These are phyloP conservation scores for Rhincodon typus DNA, from an alignment of 2,797 vertebrate species.

Conservation along the genomic window DNA sequence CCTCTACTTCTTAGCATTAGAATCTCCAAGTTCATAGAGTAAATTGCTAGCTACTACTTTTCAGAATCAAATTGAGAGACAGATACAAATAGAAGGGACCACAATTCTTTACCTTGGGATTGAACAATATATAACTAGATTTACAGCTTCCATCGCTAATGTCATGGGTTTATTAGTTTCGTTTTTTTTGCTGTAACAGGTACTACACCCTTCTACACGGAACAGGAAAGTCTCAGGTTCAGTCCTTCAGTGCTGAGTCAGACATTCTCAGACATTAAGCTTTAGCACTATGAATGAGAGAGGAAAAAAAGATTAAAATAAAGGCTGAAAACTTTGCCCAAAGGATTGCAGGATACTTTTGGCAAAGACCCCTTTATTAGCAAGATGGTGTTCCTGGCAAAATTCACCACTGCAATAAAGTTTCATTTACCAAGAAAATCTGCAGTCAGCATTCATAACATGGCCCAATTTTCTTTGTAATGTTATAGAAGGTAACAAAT, in stretches of 20 bases:
- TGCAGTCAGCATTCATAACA: not conserved
- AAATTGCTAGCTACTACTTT: not conserved
- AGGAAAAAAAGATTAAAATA: not conserved
- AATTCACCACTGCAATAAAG: not conserved
- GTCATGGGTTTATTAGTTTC: not conserved
- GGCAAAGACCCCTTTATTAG: not conserved
- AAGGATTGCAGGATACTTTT: not conserved
- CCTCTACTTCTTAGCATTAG: not conserved
- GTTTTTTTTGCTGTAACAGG: not conserved
- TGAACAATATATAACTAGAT: not conserved
- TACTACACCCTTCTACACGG: not conserved
- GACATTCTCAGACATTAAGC: not conserved
- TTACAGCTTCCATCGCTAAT: not conserved
- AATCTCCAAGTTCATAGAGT: not conserved
- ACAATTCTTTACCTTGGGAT: not conserved
- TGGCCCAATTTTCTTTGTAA: not conserved
- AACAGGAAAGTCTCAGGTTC: not conserved
- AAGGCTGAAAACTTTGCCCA: not conserved
- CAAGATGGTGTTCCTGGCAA: not conserved
- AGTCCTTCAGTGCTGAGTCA: not conserved
- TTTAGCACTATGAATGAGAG: not conserved
- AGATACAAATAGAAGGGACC: not conserved
- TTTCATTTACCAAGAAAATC: conserved; percentile 15
- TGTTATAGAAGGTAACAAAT: not conserved
- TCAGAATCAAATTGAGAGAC: not conserved